Percentiles rank a stretch among this genome's conserved stretches.
Evolutionary conservation across 2,888 invertebrate species (phyloP).

Genomic region (Hirtodrosophila histrioides): DNA sequence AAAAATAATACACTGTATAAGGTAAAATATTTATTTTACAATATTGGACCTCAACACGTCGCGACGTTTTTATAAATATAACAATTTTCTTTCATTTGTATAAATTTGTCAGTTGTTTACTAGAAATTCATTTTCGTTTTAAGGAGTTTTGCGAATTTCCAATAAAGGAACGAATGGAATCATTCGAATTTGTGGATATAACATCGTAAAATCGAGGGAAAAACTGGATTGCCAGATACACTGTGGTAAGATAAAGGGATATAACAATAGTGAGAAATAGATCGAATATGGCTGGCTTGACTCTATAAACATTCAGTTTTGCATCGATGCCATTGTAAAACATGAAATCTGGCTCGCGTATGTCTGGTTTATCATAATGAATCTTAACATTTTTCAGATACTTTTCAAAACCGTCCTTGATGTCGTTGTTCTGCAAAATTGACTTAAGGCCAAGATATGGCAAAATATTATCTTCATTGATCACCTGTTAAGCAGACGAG

Average conservation of each 20-base stretch:
- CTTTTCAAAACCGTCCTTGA: conserved; percentile 90
- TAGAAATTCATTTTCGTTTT: conserved; percentile 40
- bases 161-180: conserved; percentile 11
- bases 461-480: conserved; percentile 89
- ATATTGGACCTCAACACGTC: conserved; percentile 39
- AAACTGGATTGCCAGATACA: conserved; percentile 92
- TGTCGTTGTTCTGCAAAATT: conserved; percentile 88
- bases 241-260: conserved; percentile 91
- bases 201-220: conserved; percentile 89
- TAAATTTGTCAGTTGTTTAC: conserved; percentile 15
- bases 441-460: conserved; percentile 91
- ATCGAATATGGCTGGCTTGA: conserved; percentile 99
- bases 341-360: conserved; percentile 96
- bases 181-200: conserved; percentile 83
- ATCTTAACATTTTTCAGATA: conserved; percentile 91
- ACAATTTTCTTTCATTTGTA: conserved; percentile 25
- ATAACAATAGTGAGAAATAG: conserved; percentile 95
- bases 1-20: conserved; percentile 11
- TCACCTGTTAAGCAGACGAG: conserved; percentile 85
- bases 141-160: conserved; percentile 24
- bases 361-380: conserved; percentile 89
- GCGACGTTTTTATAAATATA: conserved; percentile 26
- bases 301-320: conserved; percentile 94
- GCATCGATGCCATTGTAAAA: conserved; percentile 94
- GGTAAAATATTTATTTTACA: conserved; percentile 42